Evolutionary conservation across 2,113 vertebrate genomes (phyloP).

Genomic region (Paracanthobrama guichenoti): DNA sequence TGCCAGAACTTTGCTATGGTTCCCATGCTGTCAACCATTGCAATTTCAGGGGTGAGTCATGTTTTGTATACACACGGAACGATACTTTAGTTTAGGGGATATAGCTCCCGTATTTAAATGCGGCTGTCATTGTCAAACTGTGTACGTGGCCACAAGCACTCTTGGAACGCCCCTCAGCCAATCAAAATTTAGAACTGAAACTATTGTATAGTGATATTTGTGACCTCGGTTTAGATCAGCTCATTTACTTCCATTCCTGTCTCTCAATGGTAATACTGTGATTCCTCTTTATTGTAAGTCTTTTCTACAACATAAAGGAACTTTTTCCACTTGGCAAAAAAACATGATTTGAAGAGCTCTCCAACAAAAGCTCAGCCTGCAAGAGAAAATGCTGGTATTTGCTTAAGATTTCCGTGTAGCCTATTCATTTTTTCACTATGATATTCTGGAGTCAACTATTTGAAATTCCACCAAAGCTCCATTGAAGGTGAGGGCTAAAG

Average conservation of each 20-base stretch:
- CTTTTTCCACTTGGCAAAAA: slow-evolving; percentile 5
- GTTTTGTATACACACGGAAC: no score
- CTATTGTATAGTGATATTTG: background rate
- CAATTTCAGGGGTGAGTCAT: no score
- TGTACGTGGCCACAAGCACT: background rate
- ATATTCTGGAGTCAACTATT: slow-evolving; percentile 31
- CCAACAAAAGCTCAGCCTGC: background rate
- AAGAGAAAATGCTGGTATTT: slow-evolving; percentile 29
- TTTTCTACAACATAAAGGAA: background rate
- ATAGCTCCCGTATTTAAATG: no score
- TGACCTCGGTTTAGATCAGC: background rate
- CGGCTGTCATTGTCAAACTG: no score
- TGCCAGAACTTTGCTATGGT: no score
- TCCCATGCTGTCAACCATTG: no score
- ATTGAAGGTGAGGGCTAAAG: slow-evolving; percentile 27
- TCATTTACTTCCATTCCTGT: background rate
- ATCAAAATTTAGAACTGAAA: background rate
- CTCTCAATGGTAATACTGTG: background rate
- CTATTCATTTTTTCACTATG: slow-evolving; percentile 22
- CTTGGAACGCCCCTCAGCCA: background rate
- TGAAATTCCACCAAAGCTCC: slow-evolving; percentile 39
- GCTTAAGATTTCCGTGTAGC: background rate
- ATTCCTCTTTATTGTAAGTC: background rate
- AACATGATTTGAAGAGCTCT: background rate
- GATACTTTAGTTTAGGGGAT: no score